Evolutionary conservation across 2,888 invertebrate genomes (phyloP), one percentile per base, ranked within the genome.

Genomic region (Ectropis crepuscularia): DNA sequence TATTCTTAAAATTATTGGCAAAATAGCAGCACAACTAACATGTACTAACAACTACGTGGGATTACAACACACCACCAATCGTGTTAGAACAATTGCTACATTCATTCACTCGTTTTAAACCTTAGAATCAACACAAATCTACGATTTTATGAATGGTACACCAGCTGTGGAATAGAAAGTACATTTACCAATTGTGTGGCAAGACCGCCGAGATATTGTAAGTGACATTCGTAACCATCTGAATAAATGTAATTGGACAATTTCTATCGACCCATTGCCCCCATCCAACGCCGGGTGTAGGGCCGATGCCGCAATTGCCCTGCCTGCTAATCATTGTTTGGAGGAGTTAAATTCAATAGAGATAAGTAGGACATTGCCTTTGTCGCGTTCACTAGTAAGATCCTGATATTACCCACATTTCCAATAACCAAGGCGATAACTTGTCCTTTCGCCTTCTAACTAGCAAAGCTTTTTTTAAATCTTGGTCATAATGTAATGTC

Each of bases 211-310:
- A 85, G 78, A 87, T 87, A 89, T 88, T 89, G 81, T 87, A 87
- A 89, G 87, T 89, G 90, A 90, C 90, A 78, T 85, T 82, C 83
- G 85, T 88, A 90, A 89, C 88, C 86, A 89, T 87, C 88, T 89
- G 87, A 89, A 89, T 86, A 90, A 89, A 88, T 82, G 81, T 87
- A 90, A 89, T 90, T 90, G 90, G 85, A 88, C 88, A 89, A 89
- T 89, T 90, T 82, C 89, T 86, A 88, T 88, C 88, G 85, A 87
- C 88, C 88, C 85, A 86, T 86, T 85, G 89, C 87, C 90, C 90
- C 89, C 88, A 87, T 83, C 83, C 85, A 83, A 81, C 60, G 64
- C 81, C 62, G 73, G 70, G 70, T 69, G 79, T 77, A 69, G 72
- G 75, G 72, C 78, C 70, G 74, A 76, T 70, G 74, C 73, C 72